Base-by-base conservation (phyloP, 37 sponge, comb jelly and placozoan genomes). In the Oopsacas minuta region DNA sequence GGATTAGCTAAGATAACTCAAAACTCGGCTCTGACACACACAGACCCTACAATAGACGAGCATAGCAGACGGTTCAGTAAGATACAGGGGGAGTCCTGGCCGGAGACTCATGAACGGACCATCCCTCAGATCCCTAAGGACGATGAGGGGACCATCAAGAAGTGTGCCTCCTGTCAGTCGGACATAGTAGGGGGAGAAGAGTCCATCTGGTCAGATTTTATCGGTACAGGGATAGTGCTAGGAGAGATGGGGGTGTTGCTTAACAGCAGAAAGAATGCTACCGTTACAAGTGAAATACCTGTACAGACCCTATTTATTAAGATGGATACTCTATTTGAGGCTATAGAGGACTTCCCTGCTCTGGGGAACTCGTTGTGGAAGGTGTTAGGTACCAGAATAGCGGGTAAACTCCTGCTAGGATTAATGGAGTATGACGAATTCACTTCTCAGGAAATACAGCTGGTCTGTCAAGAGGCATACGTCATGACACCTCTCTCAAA, bases 331-430 rank as follows among this genome's bases (percentile, higher is more conserved):
- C 36, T 92, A 46, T 84, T 87, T 12, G 39, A 86, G 81, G 38
- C 91, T 39, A 85, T 95, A 87, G 35, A 17, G 36, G n/a, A 83
- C 61, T 88, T 87, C 42, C 93, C 96, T 34, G 39, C 53, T 15
- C 38, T 95, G 51, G 90, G 87, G 86, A 90, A 91, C 82, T 61
- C 82, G 15, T 83, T 95, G 82, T 95, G 96, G 96, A 92, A 87
- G 82, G 82, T 90, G 17, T 85, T 86, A 85, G 93, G 93, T 38
- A 86, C 90, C 37, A 61, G 90, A 23, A 88, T 89, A 37, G 93
- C 96, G 0, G 35, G 53, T n/a, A 36, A 83, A 36, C 86, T 93
- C 36, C 89, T 95, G 32, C 30, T 38, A 0, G 83, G 91, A 8
- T 83, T 87, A 10, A 82, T 83, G 0, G 88, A 91, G 53, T 93